Percentiles rank a stretch among this genome's conserved stretches.
These are phyloP conservation scores for Maconellicoccus hirsutus DNA, from an alignment of 1,140 invertebrate species.

Conservation along the genomic window DNA sequence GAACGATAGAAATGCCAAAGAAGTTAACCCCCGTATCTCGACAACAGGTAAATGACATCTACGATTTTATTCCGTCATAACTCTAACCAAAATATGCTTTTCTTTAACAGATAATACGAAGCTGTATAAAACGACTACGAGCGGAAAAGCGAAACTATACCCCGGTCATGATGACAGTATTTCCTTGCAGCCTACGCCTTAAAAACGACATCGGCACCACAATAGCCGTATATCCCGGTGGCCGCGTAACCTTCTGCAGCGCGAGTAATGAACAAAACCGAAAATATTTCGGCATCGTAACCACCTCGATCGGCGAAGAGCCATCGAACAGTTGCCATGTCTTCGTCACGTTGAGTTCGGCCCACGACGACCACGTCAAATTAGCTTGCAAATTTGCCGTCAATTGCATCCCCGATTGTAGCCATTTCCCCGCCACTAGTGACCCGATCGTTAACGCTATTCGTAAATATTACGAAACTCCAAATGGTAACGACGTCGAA, in stretches of 20 bases:
- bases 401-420: conserved; percentile 61
- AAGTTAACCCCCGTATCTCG: conserved; percentile 63
- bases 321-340: conserved; percentile 86
- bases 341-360: conserved; percentile 82
- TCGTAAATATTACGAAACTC: conserved; percentile 40
- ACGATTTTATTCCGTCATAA: neutral
- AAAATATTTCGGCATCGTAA: conserved; percentile 84
- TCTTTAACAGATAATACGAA: conserved; percentile 48
- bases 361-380: conserved; percentile 64
- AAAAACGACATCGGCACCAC: conserved; percentile 46
- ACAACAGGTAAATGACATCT: conserved; percentile 51
- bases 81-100: conserved; percentile 14
- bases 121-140: conserved; percentile 75
- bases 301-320: conserved; percentile 46
- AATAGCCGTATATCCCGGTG: conserved; percentile 71
- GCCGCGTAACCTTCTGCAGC: conserved; percentile 77
- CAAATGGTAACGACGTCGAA: conserved; percentile 30
- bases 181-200: conserved; percentile 62
- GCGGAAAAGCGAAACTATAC: conserved; percentile 81
- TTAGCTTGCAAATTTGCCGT: conserved; percentile 66
- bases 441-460: conserved; percentile 67
- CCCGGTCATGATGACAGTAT: conserved; percentile 71
- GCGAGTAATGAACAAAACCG: conserved; percentile 80
- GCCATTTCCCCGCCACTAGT: conserved; percentile 81
- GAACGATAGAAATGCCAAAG: conserved; percentile 89